Percentiles rank a stretch among this genome's conserved stretches.
Evolutionary conservation across 2,888 invertebrate species (phyloP).

Genomic region (Hypolimnas misippus): DNA sequence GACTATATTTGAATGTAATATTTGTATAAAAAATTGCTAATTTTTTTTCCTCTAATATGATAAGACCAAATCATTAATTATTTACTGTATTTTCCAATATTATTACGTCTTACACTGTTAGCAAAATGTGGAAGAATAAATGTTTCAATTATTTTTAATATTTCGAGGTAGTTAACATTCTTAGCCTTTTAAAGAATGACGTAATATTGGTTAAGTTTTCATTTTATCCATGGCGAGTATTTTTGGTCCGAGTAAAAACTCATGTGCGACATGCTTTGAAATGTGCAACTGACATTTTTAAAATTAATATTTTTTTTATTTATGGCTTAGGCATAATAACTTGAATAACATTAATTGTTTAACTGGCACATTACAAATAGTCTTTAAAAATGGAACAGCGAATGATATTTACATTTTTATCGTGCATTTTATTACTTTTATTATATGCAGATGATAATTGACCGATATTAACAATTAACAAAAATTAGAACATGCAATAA

Average conservation of each 20-base stretch:
- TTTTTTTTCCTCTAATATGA: too few species aligned
- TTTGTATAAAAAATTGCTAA: too few species aligned
- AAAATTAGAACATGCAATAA: constrained; percentile 5
- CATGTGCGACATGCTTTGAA: constrained; percentile 5
- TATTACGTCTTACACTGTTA: too few species aligned
- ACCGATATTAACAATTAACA: not conserved
- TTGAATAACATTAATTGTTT: not conserved
- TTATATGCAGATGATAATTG: not conserved
- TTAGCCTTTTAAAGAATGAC: too few species aligned
- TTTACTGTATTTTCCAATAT: too few species aligned
- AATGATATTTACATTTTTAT: not conserved
- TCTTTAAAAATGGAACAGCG: not conserved
- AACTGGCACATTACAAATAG: not conserved
- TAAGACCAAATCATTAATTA: too few species aligned
- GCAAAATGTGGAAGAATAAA: too few species aligned
- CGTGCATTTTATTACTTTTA: constrained; percentile 13
- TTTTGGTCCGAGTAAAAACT: constrained; percentile 1
- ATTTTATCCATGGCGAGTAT: not conserved
- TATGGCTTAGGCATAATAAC: not conserved
- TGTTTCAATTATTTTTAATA: too few species aligned
- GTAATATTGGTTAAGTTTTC: not conserved
- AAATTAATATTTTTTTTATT: not conserved
- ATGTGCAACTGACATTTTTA: not conserved
- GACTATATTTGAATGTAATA: too few species aligned
- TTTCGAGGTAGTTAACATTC: too few species aligned